A percentile compares a stretch with the other conserved stretches of the same genome.
Evolutionary conservation across 1,140 invertebrate species (phyloP).

Genomic region (Copidosoma floridanum): DNA sequence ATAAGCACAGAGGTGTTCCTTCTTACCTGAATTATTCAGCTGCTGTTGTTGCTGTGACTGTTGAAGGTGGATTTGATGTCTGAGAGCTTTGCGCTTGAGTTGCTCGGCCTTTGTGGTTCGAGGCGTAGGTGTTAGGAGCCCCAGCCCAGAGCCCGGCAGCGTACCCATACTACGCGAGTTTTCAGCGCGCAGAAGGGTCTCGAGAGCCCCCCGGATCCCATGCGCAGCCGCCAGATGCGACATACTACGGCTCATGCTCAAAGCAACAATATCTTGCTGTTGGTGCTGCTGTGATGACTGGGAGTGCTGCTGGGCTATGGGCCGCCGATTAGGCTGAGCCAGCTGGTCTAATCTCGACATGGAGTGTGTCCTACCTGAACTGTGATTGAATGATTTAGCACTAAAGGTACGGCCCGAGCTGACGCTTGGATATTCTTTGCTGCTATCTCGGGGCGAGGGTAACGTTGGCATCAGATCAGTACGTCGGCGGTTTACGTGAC

Average conservation of each 20-base stretch:
- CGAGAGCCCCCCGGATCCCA: slow-evolving; percentile 40
- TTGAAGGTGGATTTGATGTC: slow-evolving; percentile 45
- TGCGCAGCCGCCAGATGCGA: slow-evolving; percentile 63
- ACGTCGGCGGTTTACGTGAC: slow-evolving; percentile 73
- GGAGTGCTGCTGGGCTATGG: background rate
- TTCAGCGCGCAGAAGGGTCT: slow-evolving; percentile 49
- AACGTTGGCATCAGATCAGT: slow-evolving; percentile 88
- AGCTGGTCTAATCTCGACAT: slow-evolving; percentile 87
- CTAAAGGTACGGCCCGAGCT: slow-evolving; percentile 7
- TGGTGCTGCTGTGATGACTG: slow-evolving; percentile 57
- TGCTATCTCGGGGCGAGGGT: slow-evolving; percentile 68
- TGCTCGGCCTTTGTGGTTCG: slow-evolving; percentile 60
- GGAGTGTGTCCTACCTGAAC: slow-evolving; percentile 85
- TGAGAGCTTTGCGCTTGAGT: slow-evolving; percentile 57
- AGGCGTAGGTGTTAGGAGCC: slow-evolving; percentile 49
- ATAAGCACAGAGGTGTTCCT: slow-evolving; percentile 38
- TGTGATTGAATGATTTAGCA: slow-evolving; percentile 59
- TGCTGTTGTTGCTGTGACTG: slow-evolving; percentile 27
- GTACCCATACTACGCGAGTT: slow-evolving; percentile 60
- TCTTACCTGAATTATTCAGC: slow-evolving; percentile 56
- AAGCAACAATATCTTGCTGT: slow-evolving; percentile 49
- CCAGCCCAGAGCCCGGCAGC: slow-evolving; percentile 49
- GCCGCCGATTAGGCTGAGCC: slow-evolving; percentile 67
- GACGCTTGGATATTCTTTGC: slow-evolving; percentile 56
- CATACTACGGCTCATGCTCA: slow-evolving; percentile 68